Conservation (phyloP, 2,888 invertebrate genomes). For the Timandra comae region DNA sequence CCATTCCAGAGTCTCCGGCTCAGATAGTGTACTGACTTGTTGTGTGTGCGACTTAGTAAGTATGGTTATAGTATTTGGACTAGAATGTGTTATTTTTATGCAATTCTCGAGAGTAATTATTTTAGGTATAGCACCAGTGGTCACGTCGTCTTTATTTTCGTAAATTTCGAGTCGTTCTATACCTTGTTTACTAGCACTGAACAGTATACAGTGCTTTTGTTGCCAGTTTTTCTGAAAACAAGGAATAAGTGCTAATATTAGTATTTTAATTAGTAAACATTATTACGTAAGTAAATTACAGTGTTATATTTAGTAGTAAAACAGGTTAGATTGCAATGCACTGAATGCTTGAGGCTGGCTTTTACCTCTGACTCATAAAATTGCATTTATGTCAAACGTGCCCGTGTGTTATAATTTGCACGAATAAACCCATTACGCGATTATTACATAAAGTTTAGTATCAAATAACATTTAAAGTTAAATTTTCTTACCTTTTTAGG, state of each 20-base stretch:
- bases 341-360: conserved; percentile 14
- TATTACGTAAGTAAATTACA: conserved; percentile 2
- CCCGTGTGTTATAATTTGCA: conserved; percentile 6
- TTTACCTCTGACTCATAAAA: conserved; percentile 26
- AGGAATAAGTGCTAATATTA: conserved; percentile 8
- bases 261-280: background rate
- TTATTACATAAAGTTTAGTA: no score
- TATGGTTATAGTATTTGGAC: conserved; percentile 80
- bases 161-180: conserved; percentile 91
- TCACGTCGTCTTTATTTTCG: conserved; percentile 85
- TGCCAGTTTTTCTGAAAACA: conserved; percentile 87
- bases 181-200: conserved; percentile 89
- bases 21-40: conserved; percentile 77
- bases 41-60: conserved; percentile 86
- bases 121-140: conserved; percentile 78
- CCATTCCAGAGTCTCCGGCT: conserved; percentile 86
- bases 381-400: conserved; percentile 19
- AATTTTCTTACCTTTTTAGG: conserved; percentile 84
- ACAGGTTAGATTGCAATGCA: conserved; percentile 17
- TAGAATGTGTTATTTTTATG: conserved; percentile 86
- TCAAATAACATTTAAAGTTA: no score
- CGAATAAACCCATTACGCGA: no score
- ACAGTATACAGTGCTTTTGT: conserved; percentile 85
- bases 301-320: conserved; percentile 9
- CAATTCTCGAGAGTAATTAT: conserved; percentile 92